A percentile compares a stretch with the other conserved stretches of the same genome.
These are phyloP conservation scores for Cantharis lateralis DNA, from an alignment of 2,888 invertebrate genomes.

Conservation along the genomic window DNA sequence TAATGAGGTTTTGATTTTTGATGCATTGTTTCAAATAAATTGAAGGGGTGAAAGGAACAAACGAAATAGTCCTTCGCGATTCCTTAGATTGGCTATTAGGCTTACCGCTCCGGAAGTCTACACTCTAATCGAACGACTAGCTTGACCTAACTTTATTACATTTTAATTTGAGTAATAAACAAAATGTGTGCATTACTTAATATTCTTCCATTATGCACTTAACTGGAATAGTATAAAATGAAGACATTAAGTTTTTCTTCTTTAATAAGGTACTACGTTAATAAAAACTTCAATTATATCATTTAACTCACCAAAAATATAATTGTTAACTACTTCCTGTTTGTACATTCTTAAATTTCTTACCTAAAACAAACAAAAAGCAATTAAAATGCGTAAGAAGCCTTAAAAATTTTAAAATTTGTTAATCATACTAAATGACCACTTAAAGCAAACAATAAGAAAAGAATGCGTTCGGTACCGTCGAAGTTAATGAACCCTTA, in stretches of 20 bases:
- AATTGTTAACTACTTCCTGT: slow-evolving; percentile 3
- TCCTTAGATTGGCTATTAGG: neutral
- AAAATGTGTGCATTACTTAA: neutral
- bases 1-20: neutral
- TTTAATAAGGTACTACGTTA: neutral
- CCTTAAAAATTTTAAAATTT: neutral
- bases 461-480: neutral
- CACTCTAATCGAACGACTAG: neutral
- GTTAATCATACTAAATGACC: neutral
- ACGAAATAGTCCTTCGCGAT: neutral
- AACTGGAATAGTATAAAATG: neutral
- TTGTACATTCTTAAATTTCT: neutral
- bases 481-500: neutral
- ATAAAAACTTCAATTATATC: slow-evolving; percentile 1
- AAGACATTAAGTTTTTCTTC: neutral
- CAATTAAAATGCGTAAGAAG: neutral
- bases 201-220: neutral
- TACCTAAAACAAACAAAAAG: neutral
- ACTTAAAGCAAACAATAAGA: neutral
- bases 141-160: neutral
- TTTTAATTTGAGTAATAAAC: neutral
- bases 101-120: neutral
- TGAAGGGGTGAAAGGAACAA: neutral
- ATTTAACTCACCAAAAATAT: neutral
- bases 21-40: neutral